Conservation (phyloP, 2,113 vertebrate genomes). For the cat (Felis catus) region F.catus_Fca126_mat1.0 CM031416.1:120004501-120005000, state of each 20-base stretch:
- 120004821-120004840: constrained; percentile 32
- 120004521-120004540: background rate
- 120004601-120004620: constrained; percentile 5
- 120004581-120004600: background rate
- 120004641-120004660: constrained; percentile 30
- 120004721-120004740: background rate
- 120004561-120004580: background rate
- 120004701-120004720: background rate
- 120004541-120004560: constrained; percentile 17
- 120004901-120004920: background rate
- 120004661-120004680: background rate
- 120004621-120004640: background rate
- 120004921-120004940: background rate
- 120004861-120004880: background rate
- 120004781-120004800: constrained; percentile 30
- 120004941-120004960: background rate
- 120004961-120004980: background rate
- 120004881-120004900: background rate
- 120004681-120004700: background rate
- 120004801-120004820: background rate
- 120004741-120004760: background rate
- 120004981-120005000: background rate
- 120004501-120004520: background rate
- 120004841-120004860: background rate
- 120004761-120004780: background rate